Evolutionary conservation across 2,888 invertebrate genomes (phyloP).

Genomic region (Drosophila dives): DNA sequence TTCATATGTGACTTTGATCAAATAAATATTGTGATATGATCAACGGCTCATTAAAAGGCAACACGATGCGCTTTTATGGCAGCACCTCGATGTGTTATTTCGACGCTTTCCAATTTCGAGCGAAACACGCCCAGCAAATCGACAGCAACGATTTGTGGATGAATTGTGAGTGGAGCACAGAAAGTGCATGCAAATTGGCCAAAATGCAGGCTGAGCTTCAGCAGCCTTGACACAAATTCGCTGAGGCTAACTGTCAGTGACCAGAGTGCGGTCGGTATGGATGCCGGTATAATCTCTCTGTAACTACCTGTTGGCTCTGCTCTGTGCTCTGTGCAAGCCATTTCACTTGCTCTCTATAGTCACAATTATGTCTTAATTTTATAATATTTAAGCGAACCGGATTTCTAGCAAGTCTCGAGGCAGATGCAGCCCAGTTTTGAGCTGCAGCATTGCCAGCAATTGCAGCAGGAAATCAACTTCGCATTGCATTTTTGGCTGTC

Average conservation of each 20-base stretch:
- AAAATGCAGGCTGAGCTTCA: conserved; percentile 20
- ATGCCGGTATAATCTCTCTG: conserved; percentile 22
- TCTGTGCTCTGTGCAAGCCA: conserved; percentile 6
- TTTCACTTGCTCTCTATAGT: conserved; percentile 27
- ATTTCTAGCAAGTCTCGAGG: conserved; percentile 70
- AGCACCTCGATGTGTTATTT: conserved; percentile 28
- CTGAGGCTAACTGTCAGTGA: neutral
- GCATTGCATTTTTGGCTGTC: conserved; percentile 49
- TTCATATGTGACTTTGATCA: conserved; percentile 17
- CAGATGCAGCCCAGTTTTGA: conserved; percentile 64
- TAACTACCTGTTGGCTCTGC: conserved; percentile 17
- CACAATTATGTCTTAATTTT: conserved; percentile 66
- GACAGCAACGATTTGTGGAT: conserved; percentile 25
- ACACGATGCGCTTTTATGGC: conserved; percentile 48
- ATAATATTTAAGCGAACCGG: conserved; percentile 64
- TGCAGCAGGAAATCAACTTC: conserved; percentile 73
- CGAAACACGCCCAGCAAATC: conserved; percentile 38
- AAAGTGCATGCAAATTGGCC: conserved; percentile 58
- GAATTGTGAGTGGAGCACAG: conserved; percentile 27
- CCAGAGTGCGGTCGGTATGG: neutral
- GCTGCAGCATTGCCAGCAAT: conserved; percentile 29
- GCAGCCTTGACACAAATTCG: conserved; percentile 75
- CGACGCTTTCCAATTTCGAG: conserved; percentile 55
- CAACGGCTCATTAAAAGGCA: conserved; percentile 51
- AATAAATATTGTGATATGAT: conserved; percentile 9